These are phyloP conservation scores for Fregata magnificens DNA, from an alignment of 2,113 vertebrate genomes.

Conservation along the genomic window DNA sequence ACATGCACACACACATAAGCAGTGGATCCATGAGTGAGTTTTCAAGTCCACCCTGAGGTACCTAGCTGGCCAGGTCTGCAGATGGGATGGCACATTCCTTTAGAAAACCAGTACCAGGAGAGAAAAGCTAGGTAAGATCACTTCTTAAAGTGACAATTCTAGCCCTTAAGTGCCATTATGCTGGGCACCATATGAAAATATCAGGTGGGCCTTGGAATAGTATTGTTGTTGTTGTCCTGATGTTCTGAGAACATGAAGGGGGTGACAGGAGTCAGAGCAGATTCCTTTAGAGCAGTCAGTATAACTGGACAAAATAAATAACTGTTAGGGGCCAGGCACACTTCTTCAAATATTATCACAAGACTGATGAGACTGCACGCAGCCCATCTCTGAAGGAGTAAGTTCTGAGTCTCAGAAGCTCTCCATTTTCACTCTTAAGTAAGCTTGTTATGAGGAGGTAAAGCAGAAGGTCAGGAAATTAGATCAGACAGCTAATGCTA, in stretches of 20 bases:
- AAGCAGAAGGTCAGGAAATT: background rate
- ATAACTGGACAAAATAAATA: background rate
- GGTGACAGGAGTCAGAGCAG: background rate
- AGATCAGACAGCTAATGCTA: background rate
- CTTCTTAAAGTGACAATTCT: background rate
- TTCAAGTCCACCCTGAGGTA: background rate
- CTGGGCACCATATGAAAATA: background rate
- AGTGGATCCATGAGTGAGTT: background rate
- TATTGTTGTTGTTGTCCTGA: background rate
- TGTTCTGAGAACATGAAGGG: background rate
- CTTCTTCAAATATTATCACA: background rate
- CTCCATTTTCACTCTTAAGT: background rate
- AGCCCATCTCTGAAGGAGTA: background rate
- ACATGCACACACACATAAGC: background rate
- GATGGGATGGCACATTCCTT: background rate
- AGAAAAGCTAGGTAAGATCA: background rate
- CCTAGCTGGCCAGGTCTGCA: background rate
- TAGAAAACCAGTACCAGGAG: background rate
- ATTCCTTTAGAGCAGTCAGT: background rate
- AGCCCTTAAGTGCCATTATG: background rate
- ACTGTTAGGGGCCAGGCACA: background rate
- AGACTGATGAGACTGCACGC: background rate
- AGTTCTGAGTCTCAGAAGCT: background rate
- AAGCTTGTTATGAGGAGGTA: background rate
- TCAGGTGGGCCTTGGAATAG: background rate